Evolutionary conservation across 1,140 invertebrate species (phyloP), one percentile per base, ranked within the genome.

Genomic region (Anastatus disparis): DNA sequence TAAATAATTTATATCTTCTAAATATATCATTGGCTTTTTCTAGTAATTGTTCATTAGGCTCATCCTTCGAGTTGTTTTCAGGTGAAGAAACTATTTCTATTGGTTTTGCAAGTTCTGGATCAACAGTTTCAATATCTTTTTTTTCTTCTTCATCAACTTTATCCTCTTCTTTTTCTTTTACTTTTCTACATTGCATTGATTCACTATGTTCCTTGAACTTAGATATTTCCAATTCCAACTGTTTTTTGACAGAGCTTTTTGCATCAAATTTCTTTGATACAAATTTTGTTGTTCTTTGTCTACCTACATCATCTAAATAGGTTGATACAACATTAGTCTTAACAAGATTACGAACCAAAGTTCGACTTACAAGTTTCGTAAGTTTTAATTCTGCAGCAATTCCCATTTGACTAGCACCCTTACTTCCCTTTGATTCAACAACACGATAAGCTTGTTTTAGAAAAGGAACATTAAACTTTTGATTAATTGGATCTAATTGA

Each of bases 281-380:
- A 76, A 83, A 87, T 77, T 82, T 84, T 38, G 80, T 82, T 40
- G 84, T 80, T 38, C 89, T 81, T 71, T 90, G 89, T 29, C 88
- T 79, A 3, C 89, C 89, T 10, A 86, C 77, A 70, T 90, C 89
- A 55, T 85, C 83, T 80, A 88, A 86, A 52, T 87, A 85, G 13
- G 82, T 86, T 10, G 84, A 82, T 29, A 87, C 83, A 31, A 87
- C 76, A 31, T 85, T 81, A 7, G 75, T 70, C 74, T 86, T 87
- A 12, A 84, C 74, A 7, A 90, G 73, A 74, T 88, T 87, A 29
- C 87, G 78, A 29, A 86, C 76, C 40, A 90, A 73, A 2, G 84
- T 81, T 20, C 89, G 75, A 2, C 87, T 77, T 38, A 89, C 86
- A 0, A 90, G 76, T 72, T 87, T 88, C 1, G 87, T 84, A 1